Conservation (phyloP, 2,113 vertebrate species). For the Cairina moschata region DNA sequence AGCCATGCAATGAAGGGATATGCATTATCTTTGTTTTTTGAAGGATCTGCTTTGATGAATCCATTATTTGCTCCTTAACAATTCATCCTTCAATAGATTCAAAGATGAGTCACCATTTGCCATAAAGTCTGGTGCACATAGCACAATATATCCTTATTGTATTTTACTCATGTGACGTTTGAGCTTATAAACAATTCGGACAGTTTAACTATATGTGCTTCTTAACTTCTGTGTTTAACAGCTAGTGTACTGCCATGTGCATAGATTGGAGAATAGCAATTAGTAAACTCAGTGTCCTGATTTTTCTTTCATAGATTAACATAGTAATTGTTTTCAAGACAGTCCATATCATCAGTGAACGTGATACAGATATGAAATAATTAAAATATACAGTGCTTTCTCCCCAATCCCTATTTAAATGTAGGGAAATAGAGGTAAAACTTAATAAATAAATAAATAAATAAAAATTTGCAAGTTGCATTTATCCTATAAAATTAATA, state of each 20-base stretch:
- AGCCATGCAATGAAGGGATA: not conserved
- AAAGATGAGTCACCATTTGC: not conserved
- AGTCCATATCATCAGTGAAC: not conserved
- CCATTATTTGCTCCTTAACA: not conserved
- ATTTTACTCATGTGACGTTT: not conserved
- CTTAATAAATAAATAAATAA: not conserved
- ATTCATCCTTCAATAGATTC: not conserved
- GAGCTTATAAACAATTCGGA: not conserved
- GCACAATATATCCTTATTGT: not conserved
- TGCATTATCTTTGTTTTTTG: not conserved
- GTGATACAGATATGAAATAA: not conserved
- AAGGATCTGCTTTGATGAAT: not conserved
- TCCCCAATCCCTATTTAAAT: not conserved
- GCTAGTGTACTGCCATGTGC: not conserved
- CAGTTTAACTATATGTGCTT: not conserved
- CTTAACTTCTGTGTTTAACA: not conserved
- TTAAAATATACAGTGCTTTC: not conserved
- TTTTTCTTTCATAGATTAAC: not conserved
- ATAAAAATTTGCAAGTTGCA: not conserved
- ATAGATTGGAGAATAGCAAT: not conserved
- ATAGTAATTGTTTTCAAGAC: not conserved
- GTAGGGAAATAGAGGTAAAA: not conserved
- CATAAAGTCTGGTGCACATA: not conserved
- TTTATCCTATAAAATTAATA: not conserved
- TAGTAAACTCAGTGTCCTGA: not conserved